Base-by-base conservation (phyloP, 2,113 vertebrate species). In the Zingel zingel region DNA sequence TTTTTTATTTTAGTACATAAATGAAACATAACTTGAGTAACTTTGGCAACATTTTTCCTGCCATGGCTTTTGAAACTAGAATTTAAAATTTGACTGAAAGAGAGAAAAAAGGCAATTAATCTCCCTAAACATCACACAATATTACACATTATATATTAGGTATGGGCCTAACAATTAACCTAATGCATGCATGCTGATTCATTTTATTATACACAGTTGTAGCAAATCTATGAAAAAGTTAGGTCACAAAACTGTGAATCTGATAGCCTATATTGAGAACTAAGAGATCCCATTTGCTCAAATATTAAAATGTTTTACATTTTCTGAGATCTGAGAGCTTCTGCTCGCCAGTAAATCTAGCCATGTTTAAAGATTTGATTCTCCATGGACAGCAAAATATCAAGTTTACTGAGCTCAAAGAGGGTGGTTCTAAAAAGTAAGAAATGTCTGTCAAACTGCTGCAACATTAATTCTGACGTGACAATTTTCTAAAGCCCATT, bases 381-480 rank as follows among this genome's bases (percentile, higher is more conserved):
- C 19, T 54, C 11, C 19, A 2, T 50, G 19, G 15, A 61, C 58
- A 71, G 63, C 63, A 85, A 69, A 72, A 75, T n/a, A 69, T 76
- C 45, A 69, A 12, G 21, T 80, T 13, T 71, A 23, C 43, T 63
- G 53, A 67, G 53, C 66, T 72, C 51, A 73, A 23, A 48, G 39
- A 39, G 0, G 8, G 43, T n/a, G n/a, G 50, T 76, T 86, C 47
- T 71, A 61, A 43, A 77, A 69, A 77, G 67, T 73, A 54, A 78
- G 6, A 89, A 84, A 71, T 65, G 51, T 61, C 50, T 45, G 51
- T 76, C 77, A 85, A 73, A 74, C 16, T 71, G 21, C 53, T 50
- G 64, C 45, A 83, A 83, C 18, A 78, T 58, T 59, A 75, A 85
- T 84, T 68, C 61, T 9, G 8, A 23, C 1, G 23, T 75, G 69